These are phyloP conservation scores for Acrossocheilus fasciatus DNA, from an alignment of 2,797 vertebrate genomes.

Conservation along the genomic window DNA sequence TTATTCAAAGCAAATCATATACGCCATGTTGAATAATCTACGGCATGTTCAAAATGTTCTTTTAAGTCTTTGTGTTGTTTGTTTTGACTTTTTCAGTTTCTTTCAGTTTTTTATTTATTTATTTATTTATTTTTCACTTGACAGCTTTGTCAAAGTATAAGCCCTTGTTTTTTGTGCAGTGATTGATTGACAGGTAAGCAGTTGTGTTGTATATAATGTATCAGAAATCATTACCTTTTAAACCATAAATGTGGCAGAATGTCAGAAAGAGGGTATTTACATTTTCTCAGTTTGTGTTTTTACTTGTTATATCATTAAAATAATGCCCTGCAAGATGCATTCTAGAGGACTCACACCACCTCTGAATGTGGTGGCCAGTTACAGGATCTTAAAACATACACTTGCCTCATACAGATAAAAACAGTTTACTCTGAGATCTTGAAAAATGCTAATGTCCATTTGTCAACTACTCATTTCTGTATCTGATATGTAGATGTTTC, in stretches of 20 bases:
- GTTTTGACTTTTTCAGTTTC: too few relatives aligned
- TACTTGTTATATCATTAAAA: not conserved
- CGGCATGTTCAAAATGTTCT: not conserved
- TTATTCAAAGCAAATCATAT: not conserved
- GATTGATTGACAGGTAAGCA: too few relatives aligned
- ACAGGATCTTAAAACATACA: not conserved
- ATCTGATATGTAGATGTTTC: constrained; percentile 1
- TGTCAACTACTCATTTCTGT: not conserved
- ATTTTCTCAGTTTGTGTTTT: not conserved
- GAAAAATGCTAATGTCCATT: not conserved
- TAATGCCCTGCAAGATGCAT: not conserved
- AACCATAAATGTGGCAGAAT: too few relatives aligned
- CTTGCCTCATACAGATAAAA: not conserved
- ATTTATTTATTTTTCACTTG: too few relatives aligned
- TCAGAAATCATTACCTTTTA: too few relatives aligned
- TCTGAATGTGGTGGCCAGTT: not conserved
- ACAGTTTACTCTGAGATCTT: not conserved
- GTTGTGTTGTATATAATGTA: too few relatives aligned
- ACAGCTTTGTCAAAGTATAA: too few relatives aligned
- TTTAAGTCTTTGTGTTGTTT: too few relatives aligned
- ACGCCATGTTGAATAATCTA: not conserved
- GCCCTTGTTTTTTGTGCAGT: too few relatives aligned
- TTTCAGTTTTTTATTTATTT: too few relatives aligned
- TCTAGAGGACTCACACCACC: not conserved
- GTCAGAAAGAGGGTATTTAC: not conserved